Evolutionary conservation across 2,113 vertebrate species (phyloP).

Genomic region (Pagrus major): DNA sequence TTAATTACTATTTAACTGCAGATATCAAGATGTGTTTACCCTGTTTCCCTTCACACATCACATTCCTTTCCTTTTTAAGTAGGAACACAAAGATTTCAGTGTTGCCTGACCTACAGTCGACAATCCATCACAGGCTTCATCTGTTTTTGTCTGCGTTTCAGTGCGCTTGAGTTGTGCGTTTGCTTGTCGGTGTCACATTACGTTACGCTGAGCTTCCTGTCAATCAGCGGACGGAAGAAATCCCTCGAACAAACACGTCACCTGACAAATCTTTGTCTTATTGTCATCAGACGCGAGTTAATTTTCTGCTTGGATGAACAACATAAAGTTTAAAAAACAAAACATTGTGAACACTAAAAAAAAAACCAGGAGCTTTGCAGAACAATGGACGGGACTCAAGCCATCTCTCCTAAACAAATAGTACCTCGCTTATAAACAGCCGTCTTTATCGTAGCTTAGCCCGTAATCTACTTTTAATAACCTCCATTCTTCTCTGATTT

Average conservation of each 20-base stretch:
- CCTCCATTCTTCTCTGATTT: slow-evolving; percentile 43
- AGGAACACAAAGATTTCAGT: background rate
- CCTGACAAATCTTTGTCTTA: background rate
- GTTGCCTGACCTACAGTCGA: background rate
- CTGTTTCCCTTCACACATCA: background rate
- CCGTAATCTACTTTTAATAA: slow-evolving; percentile 26
- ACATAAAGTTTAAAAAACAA: background rate
- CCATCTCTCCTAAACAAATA: slow-evolving; percentile 3
- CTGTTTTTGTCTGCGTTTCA: background rate
- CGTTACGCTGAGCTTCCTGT: slow-evolving; percentile 6
- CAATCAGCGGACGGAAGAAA: slow-evolving; percentile 23
- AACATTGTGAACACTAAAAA: background rate
- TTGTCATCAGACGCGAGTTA: background rate
- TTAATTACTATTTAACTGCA: background rate
- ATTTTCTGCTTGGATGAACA: background rate
- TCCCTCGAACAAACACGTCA: slow-evolving; percentile 6
- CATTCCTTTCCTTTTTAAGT: background rate
- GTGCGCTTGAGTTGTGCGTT: slow-evolving; percentile 1
- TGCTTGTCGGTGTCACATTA: slow-evolving; percentile 13
- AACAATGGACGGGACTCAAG: background rate
- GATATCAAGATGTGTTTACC: background rate
- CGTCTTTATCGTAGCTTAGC: background rate
- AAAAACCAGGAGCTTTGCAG: slow-evolving; percentile 15
- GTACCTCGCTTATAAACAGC: slow-evolving; percentile 1
- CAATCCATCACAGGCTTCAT: slow-evolving; percentile 14